Conservation (phyloP, 1,140 invertebrate genomes). For the Lordiphosa mommai region DNA sequence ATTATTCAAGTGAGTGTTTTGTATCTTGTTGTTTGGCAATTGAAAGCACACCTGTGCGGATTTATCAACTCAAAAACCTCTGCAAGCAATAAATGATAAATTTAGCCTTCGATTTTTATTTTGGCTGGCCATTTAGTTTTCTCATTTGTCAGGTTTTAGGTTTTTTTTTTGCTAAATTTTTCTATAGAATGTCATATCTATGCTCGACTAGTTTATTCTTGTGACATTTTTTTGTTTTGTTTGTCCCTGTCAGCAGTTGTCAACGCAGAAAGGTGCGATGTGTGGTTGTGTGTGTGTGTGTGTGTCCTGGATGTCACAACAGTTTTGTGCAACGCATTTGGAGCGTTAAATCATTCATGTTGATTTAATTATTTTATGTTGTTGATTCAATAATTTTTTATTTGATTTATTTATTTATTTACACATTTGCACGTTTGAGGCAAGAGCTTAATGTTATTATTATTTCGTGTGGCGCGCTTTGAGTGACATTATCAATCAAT, state of each 20-base stretch:
- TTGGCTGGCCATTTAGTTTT: constrained; percentile 14
- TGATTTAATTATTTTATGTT: constrained; percentile 76
- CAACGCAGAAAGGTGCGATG: constrained; percentile 52
- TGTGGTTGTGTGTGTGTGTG: constrained; percentile 11
- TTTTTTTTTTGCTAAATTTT: constrained; percentile 21
- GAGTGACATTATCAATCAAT: constrained; percentile 67
- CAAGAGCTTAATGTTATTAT: constrained; percentile 36
- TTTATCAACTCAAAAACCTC: too few relatives aligned
- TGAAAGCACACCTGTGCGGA: too few relatives aligned
- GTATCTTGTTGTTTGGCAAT: too few relatives aligned
- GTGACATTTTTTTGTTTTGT: constrained; percentile 6
- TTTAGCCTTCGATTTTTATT: not conserved
- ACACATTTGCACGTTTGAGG: constrained; percentile 39
- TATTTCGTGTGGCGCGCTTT: constrained; percentile 42
- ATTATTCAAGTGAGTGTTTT: too few relatives aligned
- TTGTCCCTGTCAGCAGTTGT: constrained; percentile 63
- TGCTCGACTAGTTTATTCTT: constrained; percentile 14
- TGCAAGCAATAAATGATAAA: not conserved
- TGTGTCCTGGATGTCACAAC: constrained; percentile 9
- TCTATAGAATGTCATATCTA: constrained; percentile 32
- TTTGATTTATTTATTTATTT: constrained; percentile 75
- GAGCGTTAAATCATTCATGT: constrained; percentile 75
- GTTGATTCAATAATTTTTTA: constrained; percentile 69
- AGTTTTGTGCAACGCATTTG: constrained; percentile 65
- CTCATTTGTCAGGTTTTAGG: not conserved